These are phyloP conservation scores for Lithobates pipiens DNA, from an alignment of 2,797 vertebrate genomes.

Conservation along the genomic window DNA sequence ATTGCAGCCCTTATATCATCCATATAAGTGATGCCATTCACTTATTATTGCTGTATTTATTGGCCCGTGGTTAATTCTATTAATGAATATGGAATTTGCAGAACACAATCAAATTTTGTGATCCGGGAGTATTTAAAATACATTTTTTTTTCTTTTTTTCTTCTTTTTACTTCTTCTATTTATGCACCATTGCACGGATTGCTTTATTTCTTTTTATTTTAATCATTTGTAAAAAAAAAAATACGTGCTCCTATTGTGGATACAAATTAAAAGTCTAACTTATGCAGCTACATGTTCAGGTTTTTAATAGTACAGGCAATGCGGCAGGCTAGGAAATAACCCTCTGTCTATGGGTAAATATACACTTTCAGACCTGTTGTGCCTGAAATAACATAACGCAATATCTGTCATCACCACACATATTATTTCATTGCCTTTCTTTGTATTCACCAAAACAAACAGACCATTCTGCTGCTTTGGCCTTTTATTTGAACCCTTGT, in stretches of 20 bases:
- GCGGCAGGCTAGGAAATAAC: background rate
- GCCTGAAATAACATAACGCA: constrained; percentile 29
- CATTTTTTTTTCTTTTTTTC: constrained; percentile 49
- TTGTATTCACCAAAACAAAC: background rate
- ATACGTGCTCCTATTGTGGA: constrained; percentile 46
- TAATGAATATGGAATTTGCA: constrained; percentile 61
- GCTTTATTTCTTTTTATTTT: constrained; percentile 57
- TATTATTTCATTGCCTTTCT: background rate
- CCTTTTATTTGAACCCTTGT: background rate
- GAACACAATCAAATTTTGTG: constrained; percentile 62
- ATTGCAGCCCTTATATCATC: constrained; percentile 61
- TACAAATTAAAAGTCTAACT: constrained; percentile 39
- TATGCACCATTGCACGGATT: constrained; percentile 57
- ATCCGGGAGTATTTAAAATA: constrained; percentile 59
- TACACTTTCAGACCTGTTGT: constrained; percentile 10
- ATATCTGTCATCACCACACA: constrained; percentile 4
- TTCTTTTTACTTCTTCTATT: constrained; percentile 56
- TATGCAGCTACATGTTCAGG: constrained; percentile 25
- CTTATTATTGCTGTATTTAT: constrained; percentile 57
- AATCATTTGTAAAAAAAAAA: constrained; percentile 43
- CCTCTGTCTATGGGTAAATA: constrained; percentile 48
- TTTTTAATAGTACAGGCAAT: constrained; percentile 5
- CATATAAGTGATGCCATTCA: constrained; percentile 50
- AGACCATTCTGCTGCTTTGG: background rate
- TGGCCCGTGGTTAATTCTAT: constrained; percentile 61